Evolutionary conservation across 1,140 invertebrate species (phyloP).

Genomic region (Trachymyrmex cornetzi): DNA sequence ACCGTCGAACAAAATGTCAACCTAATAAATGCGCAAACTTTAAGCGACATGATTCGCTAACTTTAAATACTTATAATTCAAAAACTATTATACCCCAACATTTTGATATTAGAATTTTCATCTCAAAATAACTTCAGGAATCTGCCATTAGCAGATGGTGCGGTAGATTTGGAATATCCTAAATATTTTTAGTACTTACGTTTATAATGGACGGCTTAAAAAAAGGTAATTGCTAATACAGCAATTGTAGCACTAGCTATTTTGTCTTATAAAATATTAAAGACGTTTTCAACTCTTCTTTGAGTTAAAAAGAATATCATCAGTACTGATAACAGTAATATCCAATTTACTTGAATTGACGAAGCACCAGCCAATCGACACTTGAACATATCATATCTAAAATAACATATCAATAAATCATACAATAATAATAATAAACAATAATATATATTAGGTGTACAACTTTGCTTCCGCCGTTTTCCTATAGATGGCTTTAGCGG

Average conservation of each 20-base stretch:
- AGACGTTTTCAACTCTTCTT: slow-evolving; percentile 66
- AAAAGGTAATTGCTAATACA: not conserved
- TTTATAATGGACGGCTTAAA: slow-evolving; percentile 47
- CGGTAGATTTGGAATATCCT: too few relatives aligned
- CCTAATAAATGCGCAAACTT: too few relatives aligned
- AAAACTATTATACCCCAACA: too few relatives aligned
- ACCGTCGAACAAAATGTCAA: too few relatives aligned
- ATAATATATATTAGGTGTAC: too few relatives aligned
- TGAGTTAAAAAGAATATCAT: slow-evolving; percentile 72
- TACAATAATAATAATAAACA: not conserved
- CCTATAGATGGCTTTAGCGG: too few relatives aligned
- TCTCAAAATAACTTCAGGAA: too few relatives aligned
- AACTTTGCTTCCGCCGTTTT: too few relatives aligned
- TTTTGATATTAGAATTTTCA: too few relatives aligned
- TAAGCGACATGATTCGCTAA: too few relatives aligned
- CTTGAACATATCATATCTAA: slow-evolving; percentile 94
- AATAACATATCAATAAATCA: slow-evolving; percentile 32
- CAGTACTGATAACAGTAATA: slow-evolving; percentile 81
- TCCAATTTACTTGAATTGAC: slow-evolving; percentile 87
- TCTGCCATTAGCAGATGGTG: too few relatives aligned
- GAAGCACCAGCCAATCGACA: slow-evolving; percentile 95
- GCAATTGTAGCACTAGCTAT: not conserved
- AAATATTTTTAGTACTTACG: not conserved
- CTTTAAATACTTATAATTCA: too few relatives aligned
- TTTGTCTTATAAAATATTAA: slow-evolving; percentile 24